Evolutionary conservation across 1,140 invertebrate species (phyloP).

Genomic region (Drosophila sp.): DNA sequence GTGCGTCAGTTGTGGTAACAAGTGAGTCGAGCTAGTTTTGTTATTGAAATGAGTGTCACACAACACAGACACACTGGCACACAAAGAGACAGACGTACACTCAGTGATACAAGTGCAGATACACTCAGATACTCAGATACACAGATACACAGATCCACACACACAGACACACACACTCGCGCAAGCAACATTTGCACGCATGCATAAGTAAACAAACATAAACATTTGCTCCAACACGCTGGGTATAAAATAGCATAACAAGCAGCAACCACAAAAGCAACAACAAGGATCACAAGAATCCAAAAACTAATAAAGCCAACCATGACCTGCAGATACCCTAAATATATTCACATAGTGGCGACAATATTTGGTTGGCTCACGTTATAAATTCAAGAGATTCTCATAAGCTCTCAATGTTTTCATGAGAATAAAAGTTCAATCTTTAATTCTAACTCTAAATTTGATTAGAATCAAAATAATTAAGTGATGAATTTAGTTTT

Average conservation of each 20-base stretch:
- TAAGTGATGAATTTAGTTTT: too few species aligned
- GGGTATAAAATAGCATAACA: constrained; percentile 81
- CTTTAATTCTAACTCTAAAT: too few species aligned
- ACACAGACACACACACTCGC: constrained; percentile 30
- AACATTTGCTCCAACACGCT: constrained; percentile 78
- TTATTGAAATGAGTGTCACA: constrained; percentile 75
- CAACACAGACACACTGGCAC: constrained; percentile 9
- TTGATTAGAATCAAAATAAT: too few species aligned
- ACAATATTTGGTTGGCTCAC: background rate
- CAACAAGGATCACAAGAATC: constrained; percentile 28
- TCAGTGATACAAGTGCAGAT: constrained; percentile 36
- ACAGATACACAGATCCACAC: constrained; percentile 35
- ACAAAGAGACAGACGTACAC: constrained; percentile 26
- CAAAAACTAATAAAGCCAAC: constrained; percentile 26
- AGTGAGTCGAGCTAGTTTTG: constrained; percentile 78
- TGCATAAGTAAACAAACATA: constrained; percentile 82
- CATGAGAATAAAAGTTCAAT: too few species aligned
- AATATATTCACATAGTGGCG: background rate
- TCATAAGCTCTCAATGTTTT: too few species aligned
- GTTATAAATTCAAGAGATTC: too few species aligned
- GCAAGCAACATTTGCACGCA: constrained; percentile 69
- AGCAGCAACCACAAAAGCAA: constrained; percentile 70
- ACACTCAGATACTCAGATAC: constrained; percentile 1
- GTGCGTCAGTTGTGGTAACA: constrained; percentile 80
- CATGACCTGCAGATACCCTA: background rate